Base-by-base conservation (phyloP, 2,888 invertebrate genomes). In the Dicyrtomina minuta region DNA sequence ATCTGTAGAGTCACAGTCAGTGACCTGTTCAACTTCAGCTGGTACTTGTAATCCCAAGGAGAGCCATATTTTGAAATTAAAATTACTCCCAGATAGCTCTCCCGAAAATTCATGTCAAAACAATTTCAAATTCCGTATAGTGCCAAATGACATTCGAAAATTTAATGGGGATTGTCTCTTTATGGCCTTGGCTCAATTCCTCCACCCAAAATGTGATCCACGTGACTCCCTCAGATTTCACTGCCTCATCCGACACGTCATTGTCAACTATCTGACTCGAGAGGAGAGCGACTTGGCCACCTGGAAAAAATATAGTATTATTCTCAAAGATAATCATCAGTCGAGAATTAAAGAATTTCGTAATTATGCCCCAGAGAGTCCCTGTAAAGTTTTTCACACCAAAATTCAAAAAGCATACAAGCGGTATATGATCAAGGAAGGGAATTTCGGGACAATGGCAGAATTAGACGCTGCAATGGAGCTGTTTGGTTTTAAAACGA, bases 401-500 rank as follows among this genome's bases (percentile, higher is more conserved):
- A 56, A 33, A 33, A 56, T 56, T 27, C 56, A 56, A 33, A 56
- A 56, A 17, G 56, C 56, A 8, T 60, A 60, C 43, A 60, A 60
- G 17, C 39, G n/a, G 44, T 15, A 27, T 17, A 60, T 60, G 60
- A 2, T 60, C 4, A 17, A n/a, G 12, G 43, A 2, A 15, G 60
- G 60, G 1, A 26, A 41, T 27, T 60, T 60, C 22, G 60, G 60
- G 5, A 60, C 60, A 17, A 60, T 60, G 60, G 44, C 60, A 2
- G 60, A 62, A 24, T 41, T 62, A 26, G n/a, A 46, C 27, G 62
- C 62, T 17, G 62, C 62, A 4, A 62, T 62, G 62, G 62, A 62
- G 20, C 26, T 62, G 13, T 62, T 62, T 44, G 62, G 62, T 8
- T 62, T 62, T 22, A 33, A 43, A 15, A 56, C 56, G 8, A 56